phyloP scores from a whole-genome alignment of 2,888 invertebrate species.

The Mantis religiosa region DNA sequence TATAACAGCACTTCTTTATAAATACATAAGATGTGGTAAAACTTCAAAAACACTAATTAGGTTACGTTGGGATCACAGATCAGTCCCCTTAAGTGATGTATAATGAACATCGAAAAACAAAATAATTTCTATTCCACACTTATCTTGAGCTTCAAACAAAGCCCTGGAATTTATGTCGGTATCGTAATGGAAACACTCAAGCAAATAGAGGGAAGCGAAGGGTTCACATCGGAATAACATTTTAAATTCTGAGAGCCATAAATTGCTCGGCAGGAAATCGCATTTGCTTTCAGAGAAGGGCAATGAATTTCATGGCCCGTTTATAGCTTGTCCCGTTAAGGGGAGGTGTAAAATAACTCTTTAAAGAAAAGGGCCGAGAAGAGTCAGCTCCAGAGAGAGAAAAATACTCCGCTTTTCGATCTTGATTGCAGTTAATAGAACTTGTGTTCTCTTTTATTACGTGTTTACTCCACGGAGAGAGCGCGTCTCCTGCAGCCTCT shows the following conservation, averaged over 20 bases:
- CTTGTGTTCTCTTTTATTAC: background rate
- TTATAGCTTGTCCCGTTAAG: background rate
- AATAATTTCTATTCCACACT: background rate
- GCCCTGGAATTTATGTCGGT: background rate
- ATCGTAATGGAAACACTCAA: background rate
- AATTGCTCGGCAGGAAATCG: background rate
- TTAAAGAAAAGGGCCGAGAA: background rate
- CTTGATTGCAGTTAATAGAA: background rate
- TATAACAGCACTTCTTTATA: no score
- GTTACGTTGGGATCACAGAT: no score
- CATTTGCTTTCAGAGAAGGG: background rate
- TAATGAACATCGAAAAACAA: background rate
- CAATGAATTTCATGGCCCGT: background rate
- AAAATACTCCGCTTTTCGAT: background rate
- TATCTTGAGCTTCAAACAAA: background rate
- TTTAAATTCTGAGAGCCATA: background rate
- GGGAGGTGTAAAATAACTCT: background rate
- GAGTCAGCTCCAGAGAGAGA: background rate
- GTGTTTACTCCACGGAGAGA: background rate
- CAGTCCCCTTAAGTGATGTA: background rate
- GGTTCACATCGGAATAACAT: background rate
- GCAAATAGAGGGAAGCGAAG: background rate
- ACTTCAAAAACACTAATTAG: no score
- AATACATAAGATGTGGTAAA: no score
- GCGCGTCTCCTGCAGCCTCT: background rate